Conservation (phyloP, 2,888 invertebrate genomes). For the Ophioninae sp. region DNA sequence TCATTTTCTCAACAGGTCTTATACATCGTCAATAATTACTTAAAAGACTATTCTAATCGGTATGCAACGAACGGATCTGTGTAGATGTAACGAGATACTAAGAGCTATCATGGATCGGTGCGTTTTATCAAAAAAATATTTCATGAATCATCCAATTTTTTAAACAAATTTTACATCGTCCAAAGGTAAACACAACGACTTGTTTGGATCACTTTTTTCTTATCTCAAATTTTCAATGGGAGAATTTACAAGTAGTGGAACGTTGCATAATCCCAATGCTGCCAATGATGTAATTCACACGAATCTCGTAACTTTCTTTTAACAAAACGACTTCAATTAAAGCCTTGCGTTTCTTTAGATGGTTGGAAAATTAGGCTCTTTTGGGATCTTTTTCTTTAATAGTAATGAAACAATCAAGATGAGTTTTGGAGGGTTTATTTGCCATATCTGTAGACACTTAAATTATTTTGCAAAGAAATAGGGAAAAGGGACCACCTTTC, state of each 20-base stretch:
- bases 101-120: conserved; percentile 36
- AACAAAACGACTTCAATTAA: neutral
- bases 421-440: too few relatives aligned
- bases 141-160: neutral
- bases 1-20: conserved; percentile 32
- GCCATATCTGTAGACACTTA: too few relatives aligned
- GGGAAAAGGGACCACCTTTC: too few relatives aligned
- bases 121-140: conserved; percentile 16
- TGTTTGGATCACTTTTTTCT: neutral
- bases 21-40: conserved; percentile 42
- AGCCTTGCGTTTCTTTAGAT: too few relatives aligned
- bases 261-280: neutral
- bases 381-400: too few relatives aligned
- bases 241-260: neutral
- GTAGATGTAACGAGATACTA: conserved; percentile 27
- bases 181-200: neutral
- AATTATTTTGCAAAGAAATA: too few relatives aligned
- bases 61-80: conserved; percentile 19
- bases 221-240: neutral
- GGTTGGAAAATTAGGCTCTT: too few relatives aligned
- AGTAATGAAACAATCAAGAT: too few relatives aligned
- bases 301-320: neutral
- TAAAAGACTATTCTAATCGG: conserved; percentile 32
- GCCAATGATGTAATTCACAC: neutral
- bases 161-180: neutral